These are phyloP conservation scores for Hipposideros armiger DNA, from an alignment of 2,113 vertebrate species.

Conservation along the genomic window DNA sequence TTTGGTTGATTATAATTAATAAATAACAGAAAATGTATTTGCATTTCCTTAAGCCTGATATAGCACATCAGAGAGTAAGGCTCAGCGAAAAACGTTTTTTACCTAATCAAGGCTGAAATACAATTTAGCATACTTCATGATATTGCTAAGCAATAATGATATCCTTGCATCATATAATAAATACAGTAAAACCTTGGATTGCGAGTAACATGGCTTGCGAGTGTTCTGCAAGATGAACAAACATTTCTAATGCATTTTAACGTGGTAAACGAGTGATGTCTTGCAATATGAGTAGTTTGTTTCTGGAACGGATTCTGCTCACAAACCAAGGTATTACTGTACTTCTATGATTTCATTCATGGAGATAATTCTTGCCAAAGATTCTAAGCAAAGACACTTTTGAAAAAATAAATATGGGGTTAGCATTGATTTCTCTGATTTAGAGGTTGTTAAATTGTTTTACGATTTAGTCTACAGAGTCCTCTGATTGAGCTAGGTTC, in stretches of 20 bases:
- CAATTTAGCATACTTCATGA: not conserved
- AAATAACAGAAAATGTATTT: not conserved
- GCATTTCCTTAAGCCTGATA: not conserved
- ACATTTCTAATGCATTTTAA: too few species aligned
- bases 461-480: not conserved
- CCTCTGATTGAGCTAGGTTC: too few species aligned
- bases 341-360: not conserved
- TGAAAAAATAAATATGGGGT: not conserved
- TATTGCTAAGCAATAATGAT: accelerated
- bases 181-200: too few species aligned
- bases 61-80: not conserved
- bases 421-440: not conserved
- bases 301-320: too few species aligned
- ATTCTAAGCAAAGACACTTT: not conserved
- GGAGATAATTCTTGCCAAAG: not conserved
- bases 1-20: slow-evolving; percentile 28
- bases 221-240: too few species aligned
- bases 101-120: not conserved
- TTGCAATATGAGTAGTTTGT: too few species aligned
- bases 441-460: not conserved
- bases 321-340: too few species aligned
- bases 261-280: too few species aligned
- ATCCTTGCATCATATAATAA: not conserved
- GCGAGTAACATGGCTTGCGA: too few species aligned
- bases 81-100: not conserved